A percentile compares a stretch with the other conserved stretches of the same genome.
Evolutionary conservation across 2,888 invertebrate genomes (phyloP).

Genomic region (Polydrusus cervinus): DNA sequence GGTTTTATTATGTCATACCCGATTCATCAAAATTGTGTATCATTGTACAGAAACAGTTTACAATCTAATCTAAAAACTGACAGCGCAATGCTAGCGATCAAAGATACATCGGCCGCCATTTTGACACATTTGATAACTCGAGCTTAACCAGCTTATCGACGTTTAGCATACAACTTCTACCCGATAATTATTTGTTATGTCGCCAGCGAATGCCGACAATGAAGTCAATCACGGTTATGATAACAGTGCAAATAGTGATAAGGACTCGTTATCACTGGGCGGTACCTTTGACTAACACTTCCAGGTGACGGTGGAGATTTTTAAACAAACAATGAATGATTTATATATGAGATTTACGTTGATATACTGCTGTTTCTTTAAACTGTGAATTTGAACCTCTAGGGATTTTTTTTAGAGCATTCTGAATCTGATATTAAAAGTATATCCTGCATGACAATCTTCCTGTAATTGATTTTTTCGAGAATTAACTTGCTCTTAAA

Average conservation of each 20-base stretch:
- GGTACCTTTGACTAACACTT: conserved; percentile 48
- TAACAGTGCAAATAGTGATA: conserved; percentile 65
- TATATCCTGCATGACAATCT: too few relatives aligned
- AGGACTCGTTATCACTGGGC: conserved; percentile 61
- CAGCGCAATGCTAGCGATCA: conserved; percentile 36
- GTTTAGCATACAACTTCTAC: conserved; percentile 39
- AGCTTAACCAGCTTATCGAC: conserved; percentile 34
- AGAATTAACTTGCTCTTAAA: too few relatives aligned
- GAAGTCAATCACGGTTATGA: conserved; percentile 66
- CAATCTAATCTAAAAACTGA: conserved; percentile 48
- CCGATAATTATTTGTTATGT: conserved; percentile 47
- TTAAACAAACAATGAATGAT: conserved; percentile 25
- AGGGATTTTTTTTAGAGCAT: too few relatives aligned
- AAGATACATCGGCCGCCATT: conserved; percentile 44
- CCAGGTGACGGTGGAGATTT: conserved; percentile 46
- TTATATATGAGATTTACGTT: conserved; percentile 12
- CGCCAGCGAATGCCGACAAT: conserved; percentile 67
- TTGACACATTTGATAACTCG: conserved; percentile 41
- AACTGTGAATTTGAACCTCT: not conserved
- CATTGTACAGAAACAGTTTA: conserved; percentile 30
- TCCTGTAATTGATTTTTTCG: too few relatives aligned
- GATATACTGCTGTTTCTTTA: not conserved
- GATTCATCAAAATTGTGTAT: conserved; percentile 32
- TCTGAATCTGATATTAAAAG: too few relatives aligned
- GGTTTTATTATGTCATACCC: not conserved